Base-by-base conservation (phyloP, 1,140 invertebrate species). In the Aphis gossypii region DNA sequence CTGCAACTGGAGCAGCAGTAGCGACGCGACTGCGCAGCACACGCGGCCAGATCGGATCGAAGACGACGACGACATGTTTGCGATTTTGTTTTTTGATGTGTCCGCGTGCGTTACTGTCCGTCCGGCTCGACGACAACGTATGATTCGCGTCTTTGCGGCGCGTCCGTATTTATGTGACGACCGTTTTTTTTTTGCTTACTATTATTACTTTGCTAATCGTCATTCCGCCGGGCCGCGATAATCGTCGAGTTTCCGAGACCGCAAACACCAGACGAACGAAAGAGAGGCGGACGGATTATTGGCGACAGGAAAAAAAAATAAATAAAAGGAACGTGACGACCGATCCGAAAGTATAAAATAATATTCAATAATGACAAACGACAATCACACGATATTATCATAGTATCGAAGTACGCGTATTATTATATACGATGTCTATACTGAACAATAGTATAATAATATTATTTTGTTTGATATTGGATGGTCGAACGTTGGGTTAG, bases 91-190 rank as follows among this genome's bases (percentile, higher is more conserved):
- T 30, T 9, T 46, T 46, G 7, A 23, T n/a, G 18, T 18, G 23
- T 30, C 84, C 14, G 84, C 35, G 84, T 35, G 23, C 7, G 48
- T 30, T 46, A 30, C 30, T 54, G 87, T 54, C 23, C 38, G 84
- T 46, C 88, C 48, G 51, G 46, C 68, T 46, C 41, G 20, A 18
- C 68, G 68, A 20, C 35, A 54, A 54, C 87, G 48, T 92, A 38
- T 92, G 90, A 92, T 11, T 21, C 20, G 30, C 23, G 21, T 82
- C 20, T 20, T n/a, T 0, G 44, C 90, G n/a, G 21, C 1, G 9
- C 68, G 68, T 82, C 60, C 56, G 6, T 92, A 92, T 92, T 92
- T 92, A 92, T 83, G 68, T 11, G 44, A 84, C 84, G 83, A 41
- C 25, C 14, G 18, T 25, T 76, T 76, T 91, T 91, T 91, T 84